phyloP scores from a whole-genome alignment of 2,113 vertebrate species.

The Xenopus laevis region DNA sequence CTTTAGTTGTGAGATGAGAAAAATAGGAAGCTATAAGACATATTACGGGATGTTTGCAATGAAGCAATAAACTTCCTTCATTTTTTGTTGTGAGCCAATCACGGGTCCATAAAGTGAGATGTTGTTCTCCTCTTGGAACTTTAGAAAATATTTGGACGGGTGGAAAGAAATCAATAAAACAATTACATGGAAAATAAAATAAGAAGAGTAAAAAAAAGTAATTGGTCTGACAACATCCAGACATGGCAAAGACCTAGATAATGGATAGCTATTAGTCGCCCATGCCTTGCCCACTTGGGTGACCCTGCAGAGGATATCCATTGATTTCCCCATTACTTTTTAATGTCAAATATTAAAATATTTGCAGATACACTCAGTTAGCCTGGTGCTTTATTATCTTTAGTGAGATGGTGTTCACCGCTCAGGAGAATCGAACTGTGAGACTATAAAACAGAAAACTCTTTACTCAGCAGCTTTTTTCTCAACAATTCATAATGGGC shows the following conservation, averaged over 20 bases:
- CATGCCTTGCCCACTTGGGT: conserved; percentile 40
- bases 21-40: no score
- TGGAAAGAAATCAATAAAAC: conserved; percentile 25
- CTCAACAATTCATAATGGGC: conserved; percentile 9
- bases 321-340: conserved; percentile 57
- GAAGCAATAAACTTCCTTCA: conserved; percentile 4
- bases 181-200: conserved; percentile 41
- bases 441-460: conserved; percentile 28
- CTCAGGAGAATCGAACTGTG: conserved; percentile 22
- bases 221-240: conserved; percentile 23
- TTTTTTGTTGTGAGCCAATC: neutral
- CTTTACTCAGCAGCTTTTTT: conserved; percentile 16
- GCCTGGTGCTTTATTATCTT: conserved; percentile 56
- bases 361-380: conserved; percentile 56
- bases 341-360: conserved; percentile 51
- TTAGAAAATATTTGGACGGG: neutral
- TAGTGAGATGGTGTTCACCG: conserved; percentile 23
- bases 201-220: conserved; percentile 11
- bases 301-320: conserved; percentile 51
- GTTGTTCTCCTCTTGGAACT: conserved; percentile 6
- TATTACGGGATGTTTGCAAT: neutral
- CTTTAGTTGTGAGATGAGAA: no score
- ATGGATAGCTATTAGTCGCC: conserved; percentile 40
- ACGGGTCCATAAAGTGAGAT: neutral
- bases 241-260: conserved; percentile 33